These are phyloP conservation scores for Camponotus pennsylvanicus DNA, from an alignment of 1,140 invertebrate species.

Conservation along the genomic window DNA sequence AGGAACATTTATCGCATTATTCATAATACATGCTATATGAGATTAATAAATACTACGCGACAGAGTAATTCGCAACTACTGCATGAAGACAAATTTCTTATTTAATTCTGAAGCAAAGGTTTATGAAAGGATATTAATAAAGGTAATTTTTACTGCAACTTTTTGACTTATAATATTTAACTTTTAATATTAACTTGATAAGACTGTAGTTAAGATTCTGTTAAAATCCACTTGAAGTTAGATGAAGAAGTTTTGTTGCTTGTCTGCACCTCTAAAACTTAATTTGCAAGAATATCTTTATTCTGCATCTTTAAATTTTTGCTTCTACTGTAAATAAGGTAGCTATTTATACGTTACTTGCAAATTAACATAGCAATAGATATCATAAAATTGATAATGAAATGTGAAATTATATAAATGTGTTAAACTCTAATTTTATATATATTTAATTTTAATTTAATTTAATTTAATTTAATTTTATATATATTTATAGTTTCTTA, in stretches of 20 bases:
- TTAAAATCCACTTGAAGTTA: not conserved
- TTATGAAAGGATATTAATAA: not conserved
- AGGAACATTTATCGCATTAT: not conserved
- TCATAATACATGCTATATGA: constrained; percentile 14
- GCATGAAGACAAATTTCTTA: not conserved
- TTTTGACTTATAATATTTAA: constrained; percentile 2
- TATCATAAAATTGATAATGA: not conserved
- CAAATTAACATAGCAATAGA: not conserved
- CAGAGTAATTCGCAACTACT: not conserved
- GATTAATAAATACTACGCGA: not conserved
- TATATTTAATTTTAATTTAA: not conserved
- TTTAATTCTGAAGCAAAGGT: not conserved
- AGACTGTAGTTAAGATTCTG: not conserved
- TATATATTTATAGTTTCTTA: not conserved
- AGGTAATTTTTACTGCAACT: not conserved
- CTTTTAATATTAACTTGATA: not conserved
- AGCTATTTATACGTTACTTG: not conserved
- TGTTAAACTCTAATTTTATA: not conserved
- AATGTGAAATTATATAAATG: not conserved
- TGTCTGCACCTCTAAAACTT: not conserved
- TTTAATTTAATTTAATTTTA: not conserved
- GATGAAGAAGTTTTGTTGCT: constrained; percentile 1
- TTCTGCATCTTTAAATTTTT: not conserved
- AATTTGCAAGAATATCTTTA: constrained; percentile 9
- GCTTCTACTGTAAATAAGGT: not conserved